phyloP scores from a whole-genome alignment of 2,113 vertebrate species.

The Anarhynchus alexandrinus region DNA sequence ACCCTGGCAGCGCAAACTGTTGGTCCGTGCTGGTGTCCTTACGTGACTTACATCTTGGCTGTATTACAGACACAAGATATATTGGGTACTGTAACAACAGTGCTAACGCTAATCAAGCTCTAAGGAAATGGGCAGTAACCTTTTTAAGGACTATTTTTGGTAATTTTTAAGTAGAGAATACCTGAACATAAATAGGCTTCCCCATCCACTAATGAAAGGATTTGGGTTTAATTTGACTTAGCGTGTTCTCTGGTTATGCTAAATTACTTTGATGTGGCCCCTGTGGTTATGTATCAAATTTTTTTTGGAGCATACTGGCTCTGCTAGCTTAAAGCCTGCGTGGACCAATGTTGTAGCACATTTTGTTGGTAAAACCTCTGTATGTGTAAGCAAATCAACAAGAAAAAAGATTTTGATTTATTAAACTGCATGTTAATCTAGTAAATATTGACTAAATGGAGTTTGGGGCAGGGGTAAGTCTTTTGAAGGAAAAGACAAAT shows the following conservation, averaged over 20 bases:
- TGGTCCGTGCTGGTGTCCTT: neutral
- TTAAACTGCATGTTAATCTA: neutral
- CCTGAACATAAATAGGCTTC: neutral
- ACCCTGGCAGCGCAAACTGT: neutral
- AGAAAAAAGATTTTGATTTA: neutral
- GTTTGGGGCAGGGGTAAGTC: neutral
- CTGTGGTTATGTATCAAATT: neutral
- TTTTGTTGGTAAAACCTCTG: neutral
- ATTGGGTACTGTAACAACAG: neutral
- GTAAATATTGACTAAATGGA: neutral
- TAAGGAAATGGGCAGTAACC: neutral
- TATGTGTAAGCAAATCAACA: neutral
- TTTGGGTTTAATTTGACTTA: neutral
- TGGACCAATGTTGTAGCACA: neutral
- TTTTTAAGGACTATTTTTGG: neutral
- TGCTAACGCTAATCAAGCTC: neutral
- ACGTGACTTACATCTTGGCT: neutral
- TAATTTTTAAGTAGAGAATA: neutral
- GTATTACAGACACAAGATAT: neutral
- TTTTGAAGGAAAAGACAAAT: neutral
- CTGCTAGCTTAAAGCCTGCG: neutral
- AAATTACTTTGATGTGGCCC: slow-evolving; percentile 36
- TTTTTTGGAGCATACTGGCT: neutral
- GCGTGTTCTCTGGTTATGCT: neutral
- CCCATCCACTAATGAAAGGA: slow-evolving; percentile 10